phyloP scores from a whole-genome alignment of 2,113 vertebrate species.

The Arizona elegans region DNA sequence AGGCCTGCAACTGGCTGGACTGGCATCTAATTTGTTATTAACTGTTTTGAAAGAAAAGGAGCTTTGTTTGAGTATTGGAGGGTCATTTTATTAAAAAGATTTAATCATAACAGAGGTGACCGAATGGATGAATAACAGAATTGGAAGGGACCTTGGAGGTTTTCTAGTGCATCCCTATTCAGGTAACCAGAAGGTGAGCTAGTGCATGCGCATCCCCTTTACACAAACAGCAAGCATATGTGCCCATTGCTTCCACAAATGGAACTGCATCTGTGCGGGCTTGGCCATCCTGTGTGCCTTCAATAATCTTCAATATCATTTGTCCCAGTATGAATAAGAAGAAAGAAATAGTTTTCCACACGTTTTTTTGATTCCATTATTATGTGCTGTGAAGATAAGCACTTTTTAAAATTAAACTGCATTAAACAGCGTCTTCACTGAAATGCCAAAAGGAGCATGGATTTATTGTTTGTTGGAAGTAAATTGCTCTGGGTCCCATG shows the following conservation, averaged over 20 bases:
- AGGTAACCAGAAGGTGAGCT: too few species aligned
- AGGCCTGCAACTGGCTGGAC: background rate
- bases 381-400: background rate
- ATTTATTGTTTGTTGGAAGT: background rate
- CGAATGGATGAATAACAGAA: background rate
- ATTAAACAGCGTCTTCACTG: too few species aligned
- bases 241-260: too few species aligned
- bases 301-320: background rate
- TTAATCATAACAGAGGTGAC: background rate
- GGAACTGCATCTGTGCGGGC: fast-evolving
- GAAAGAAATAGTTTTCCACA: background rate
- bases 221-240: too few species aligned
- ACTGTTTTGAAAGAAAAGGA: background rate
- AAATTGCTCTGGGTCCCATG: background rate
- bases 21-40: background rate
- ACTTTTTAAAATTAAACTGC: background rate
- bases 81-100: background rate
- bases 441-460: background rate
- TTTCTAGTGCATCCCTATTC: background rate
- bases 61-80: background rate
- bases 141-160: background rate
- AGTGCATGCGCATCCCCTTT: fast-evolving
- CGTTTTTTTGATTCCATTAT: background rate
- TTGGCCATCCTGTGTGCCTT: background rate
- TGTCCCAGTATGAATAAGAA: background rate